Base-by-base conservation (phyloP, 2,113 vertebrate genomes). In the Egretta garzetta region DNA sequence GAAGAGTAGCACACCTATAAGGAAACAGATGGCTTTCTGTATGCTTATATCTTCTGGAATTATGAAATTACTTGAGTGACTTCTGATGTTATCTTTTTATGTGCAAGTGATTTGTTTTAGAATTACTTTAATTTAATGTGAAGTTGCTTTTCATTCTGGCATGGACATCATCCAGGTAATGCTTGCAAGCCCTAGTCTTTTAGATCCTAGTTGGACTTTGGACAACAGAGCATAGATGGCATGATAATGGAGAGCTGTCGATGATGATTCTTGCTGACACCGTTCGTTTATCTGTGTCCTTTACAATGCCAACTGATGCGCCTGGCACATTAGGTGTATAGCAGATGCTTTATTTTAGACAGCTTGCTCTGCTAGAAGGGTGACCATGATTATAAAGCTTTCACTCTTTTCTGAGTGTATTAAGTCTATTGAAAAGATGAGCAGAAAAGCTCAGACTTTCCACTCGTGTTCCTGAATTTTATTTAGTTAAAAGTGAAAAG, bases 71-170 rank as follows among this genome's bases (percentile, higher is more conserved):
- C 35, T 41, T 20, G 68, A 96, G 95, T 95, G 80, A 80, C 89
- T 97, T 97, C 90, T 94, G 87, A 90, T 84, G 2, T 0, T 81
- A 50, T 79, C 19, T 95, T 96, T 95, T 80, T 77, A 80, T 82
- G 70, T 86, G 50, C 20, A 88, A 96, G 67, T 90, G 91, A 91
- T 95, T 96, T 97, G 76, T 96, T 94, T 96, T 82, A 96, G 83
- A 92, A 30, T 53, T 96, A 81, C 90, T 86, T 95, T 95, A 97
- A 97, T 94, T 96, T 96, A 88, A 93, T 88, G 33, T 88, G 95
- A 97, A 96, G 85, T 83, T 97, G 88, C 89, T 97, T 97, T 98
- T 98, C 96, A 95, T 98, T 98, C 96, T 93, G 86, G 86, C 50
- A 62, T 97, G 93, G 95, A 87, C 67, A 63, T 90, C 74, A 79